These are phyloP conservation scores for Amblyjoppa fuscipennis DNA, from an alignment of 2,888 invertebrate species.

Conservation along the genomic window DNA sequence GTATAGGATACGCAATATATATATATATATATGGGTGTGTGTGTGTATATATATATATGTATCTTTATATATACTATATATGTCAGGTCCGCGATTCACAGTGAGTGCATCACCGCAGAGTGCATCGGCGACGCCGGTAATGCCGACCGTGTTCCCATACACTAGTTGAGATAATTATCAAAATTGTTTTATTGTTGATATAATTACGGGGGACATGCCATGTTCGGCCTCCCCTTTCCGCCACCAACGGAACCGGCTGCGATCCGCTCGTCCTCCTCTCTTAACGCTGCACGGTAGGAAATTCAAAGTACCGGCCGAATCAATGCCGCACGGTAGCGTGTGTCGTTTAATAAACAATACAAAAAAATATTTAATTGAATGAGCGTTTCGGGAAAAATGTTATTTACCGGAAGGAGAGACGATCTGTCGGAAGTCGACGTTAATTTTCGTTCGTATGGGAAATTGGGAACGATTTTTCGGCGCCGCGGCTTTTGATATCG, in stretches of 20 bases:
- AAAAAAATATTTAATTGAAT: not conserved
- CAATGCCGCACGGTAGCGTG: not conserved
- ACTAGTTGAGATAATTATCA: conserved; percentile 85
- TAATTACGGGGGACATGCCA: conserved; percentile 84
- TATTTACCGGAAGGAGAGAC: not conserved
- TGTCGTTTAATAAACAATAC: not conserved
- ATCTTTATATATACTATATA: conserved; percentile 5
- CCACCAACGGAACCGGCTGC: conserved; percentile 61
- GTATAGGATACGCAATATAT: not conserved
- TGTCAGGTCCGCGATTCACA: conserved; percentile 25
- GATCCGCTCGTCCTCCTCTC: conserved; percentile 17
- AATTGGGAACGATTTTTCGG: not conserved
- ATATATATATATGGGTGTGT: not conserved
- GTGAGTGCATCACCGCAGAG: conserved; percentile 57
- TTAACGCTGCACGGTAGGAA: not conserved
- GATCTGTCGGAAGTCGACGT: not conserved
- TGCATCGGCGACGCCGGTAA: conserved; percentile 72
- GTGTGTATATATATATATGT: not conserved
- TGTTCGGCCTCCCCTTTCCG: conserved; percentile 74
- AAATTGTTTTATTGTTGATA: conserved; percentile 85
- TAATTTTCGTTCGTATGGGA: not conserved
- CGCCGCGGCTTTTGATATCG: not conserved
- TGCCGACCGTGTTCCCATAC: conserved; percentile 84
- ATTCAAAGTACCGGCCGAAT: not conserved
- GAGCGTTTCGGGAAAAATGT: not conserved